phyloP scores from a whole-genome alignment of 2,797 vertebrate species.

The Pelochelys cantorii region DNA sequence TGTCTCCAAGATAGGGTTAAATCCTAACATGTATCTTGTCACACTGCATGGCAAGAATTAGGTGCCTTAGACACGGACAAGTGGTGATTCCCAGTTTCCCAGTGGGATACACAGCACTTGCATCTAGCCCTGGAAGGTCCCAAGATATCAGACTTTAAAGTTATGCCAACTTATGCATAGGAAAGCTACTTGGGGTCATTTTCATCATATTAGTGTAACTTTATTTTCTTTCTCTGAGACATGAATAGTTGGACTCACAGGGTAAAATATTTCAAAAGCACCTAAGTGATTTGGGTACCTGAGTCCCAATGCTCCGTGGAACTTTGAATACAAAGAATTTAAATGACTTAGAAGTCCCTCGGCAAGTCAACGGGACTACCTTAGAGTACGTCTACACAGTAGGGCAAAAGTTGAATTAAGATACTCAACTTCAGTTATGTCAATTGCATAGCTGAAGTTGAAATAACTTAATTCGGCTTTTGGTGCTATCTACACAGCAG shows the following conservation, averaged over 20 bases:
- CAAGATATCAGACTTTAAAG: not conserved
- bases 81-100: not conserved
- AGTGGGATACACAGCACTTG: fast-evolving
- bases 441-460: too few species aligned
- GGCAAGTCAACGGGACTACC: not conserved
- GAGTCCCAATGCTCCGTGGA: not conserved
- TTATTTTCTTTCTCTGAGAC: not conserved
- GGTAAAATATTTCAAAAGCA: not conserved
- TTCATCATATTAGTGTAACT: not conserved
- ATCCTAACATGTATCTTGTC: fast-evolving
- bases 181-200: not conserved
- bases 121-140: fast-evolving
- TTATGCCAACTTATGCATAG: not conserved
- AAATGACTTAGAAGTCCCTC: not conserved
- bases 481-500: too few species aligned
- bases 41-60: fast-evolving
- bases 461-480: too few species aligned
- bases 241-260: not conserved
- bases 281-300: not conserved
- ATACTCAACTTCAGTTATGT: too few species aligned
- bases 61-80: not conserved
- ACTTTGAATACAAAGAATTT: not conserved
- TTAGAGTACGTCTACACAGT: too few species aligned
- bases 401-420: too few species aligned
- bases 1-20: fast-evolving